phyloP scores from a whole-genome alignment of 2,113 vertebrate genomes.

The Eptesicus fuscus region DNA sequence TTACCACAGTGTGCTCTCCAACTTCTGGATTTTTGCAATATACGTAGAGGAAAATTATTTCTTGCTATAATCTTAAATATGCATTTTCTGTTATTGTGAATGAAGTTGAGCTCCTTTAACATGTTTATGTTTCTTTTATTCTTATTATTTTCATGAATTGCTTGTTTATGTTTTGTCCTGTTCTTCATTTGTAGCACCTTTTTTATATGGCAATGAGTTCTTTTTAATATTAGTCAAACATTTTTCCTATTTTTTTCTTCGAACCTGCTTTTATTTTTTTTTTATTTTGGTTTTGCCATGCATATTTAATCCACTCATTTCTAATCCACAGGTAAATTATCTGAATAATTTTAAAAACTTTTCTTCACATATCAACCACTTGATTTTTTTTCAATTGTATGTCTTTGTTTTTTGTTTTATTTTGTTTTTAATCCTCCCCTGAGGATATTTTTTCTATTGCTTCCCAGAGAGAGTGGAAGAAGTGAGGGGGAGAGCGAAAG shows the following conservation, averaged over 20 bases:
- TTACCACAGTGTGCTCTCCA: neutral
- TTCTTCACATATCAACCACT: neutral
- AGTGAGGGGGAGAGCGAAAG: no score
- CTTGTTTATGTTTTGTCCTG: neutral
- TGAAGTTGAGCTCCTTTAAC: slow-evolving; percentile 5
- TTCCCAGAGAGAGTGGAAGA: no score
- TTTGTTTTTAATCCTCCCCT: no score
- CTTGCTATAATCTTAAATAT: neutral
- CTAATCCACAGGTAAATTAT: neutral
- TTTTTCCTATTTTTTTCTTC: slow-evolving; percentile 6
- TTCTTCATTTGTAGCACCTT: neutral
- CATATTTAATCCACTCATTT: neutral
- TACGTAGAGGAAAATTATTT: neutral
- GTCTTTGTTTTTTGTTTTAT: neutral
- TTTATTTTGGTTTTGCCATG: slow-evolving; percentile 15
- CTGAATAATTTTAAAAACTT: neutral
- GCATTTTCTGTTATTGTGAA: neutral
- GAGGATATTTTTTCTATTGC: no score
- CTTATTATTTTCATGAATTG: neutral
- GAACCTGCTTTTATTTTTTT: neutral
- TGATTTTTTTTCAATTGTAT: neutral
- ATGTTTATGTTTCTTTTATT: neutral
- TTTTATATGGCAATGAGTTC: neutral
- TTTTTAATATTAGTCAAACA: neutral
- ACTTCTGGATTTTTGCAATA: neutral